Evolutionary conservation across 2,888 invertebrate genomes (phyloP).

Genomic region (Eupithecia vulgata): DNA sequence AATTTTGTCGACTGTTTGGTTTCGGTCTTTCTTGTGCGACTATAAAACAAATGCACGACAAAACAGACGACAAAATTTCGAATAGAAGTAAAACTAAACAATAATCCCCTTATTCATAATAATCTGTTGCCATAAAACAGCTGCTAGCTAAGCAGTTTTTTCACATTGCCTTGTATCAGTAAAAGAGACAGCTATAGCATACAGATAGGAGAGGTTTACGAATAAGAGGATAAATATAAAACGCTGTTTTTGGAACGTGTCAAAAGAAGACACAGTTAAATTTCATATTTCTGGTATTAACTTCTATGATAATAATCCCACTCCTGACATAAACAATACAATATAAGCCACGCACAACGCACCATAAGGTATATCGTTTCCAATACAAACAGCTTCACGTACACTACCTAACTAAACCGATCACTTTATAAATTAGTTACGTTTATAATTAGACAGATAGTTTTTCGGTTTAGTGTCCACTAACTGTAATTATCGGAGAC

Average conservation of each 20-base stretch:
- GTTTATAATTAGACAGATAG: neutral
- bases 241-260: neutral
- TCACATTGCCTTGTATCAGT: too few species aligned
- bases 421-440: neutral
- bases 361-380: neutral
- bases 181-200: too few species aligned
- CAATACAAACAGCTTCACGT: neutral
- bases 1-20: too few species aligned
- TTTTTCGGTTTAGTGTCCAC: neutral
- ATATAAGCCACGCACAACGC: slow-evolving; percentile 9
- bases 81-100: too few species aligned
- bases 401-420: neutral
- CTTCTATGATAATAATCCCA: slow-evolving; percentile 6
- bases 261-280: neutral
- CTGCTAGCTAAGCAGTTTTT: too few species aligned
- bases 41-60: too few species aligned
- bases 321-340: neutral
- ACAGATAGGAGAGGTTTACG: too few species aligned
- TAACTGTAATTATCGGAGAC: slow-evolving; percentile 30
- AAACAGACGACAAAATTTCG: too few species aligned
- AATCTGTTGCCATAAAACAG: too few species aligned
- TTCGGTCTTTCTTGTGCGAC: too few species aligned
- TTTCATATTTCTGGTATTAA: slow-evolving; percentile 23
- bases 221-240: too few species aligned
- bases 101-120: too few species aligned